Evolutionary conservation across 2,797 vertebrate species (phyloP), one percentile per base, ranked within the genome.

Genomic region (Mareca strepera): DNA sequence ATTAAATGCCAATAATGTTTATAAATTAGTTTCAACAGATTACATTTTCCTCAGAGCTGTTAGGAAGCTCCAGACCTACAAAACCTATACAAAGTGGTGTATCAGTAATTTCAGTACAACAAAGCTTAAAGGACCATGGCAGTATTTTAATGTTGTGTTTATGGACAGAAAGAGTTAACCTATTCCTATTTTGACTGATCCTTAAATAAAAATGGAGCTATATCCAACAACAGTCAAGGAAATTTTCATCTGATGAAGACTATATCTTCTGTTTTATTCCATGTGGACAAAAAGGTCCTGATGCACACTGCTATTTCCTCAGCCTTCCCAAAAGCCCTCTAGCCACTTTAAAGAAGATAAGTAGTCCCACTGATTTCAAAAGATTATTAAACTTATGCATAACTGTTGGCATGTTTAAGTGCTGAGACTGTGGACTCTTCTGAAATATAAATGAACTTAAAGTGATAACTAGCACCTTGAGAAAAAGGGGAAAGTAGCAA

Each of bases 1-100:
- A 85, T 78, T 86, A 94, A 81, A 87, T 81, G 9, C 16, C 80
- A 66, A 68, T 73, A 66, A 62, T 69, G 43, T 70, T 88, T 82
- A 84, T 72, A 92, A 66, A 62, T 85, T 90, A 81, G 88, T 94
- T 92, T 91, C 73, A 91, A 82, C 73, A 91, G 80, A 75, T 31
- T 7, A 43, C 20, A 21, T 64, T n/a, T 2, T 86, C 93, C 82
- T 88, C 72, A 92, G 80, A 83, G 58, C 93, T 77, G 80, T 67
- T 46, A 77, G 92, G 81, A 86, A 35, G 52, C 50, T 78, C 66
- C 43, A 53, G 72, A 67, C 55, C 74, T 85, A 62, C 81, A 81
- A 25, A 39, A 37, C 11, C 9, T 44, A 29, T 31, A 46, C 33
- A 21, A 52, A 26, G n/a, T 17, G n/a, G 31, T 50, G 14, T 20